A percentile compares a stretch with the other conserved stretches of the same genome.
These are phyloP conservation scores for Drosophila yooni DNA, from an alignment of 2,888 invertebrate genomes.

Conservation along the genomic window DNA sequence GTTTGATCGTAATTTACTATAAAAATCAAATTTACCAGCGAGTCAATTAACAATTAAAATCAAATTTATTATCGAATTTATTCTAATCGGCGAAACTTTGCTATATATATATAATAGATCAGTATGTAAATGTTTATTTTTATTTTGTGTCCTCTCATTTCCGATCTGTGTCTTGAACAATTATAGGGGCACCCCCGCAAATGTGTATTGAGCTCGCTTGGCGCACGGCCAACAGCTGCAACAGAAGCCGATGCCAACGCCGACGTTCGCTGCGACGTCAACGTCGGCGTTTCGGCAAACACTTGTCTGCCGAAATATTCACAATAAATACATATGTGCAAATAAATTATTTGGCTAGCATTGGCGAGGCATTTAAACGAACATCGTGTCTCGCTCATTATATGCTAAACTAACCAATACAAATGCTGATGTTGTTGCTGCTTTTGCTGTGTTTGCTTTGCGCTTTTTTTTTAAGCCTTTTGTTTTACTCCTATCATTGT, in stretches of 20 bases:
- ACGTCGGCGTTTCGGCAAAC: slow-evolving; percentile 26
- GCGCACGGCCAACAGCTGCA: slow-evolving; percentile 52
- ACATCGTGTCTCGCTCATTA: slow-evolving; percentile 30
- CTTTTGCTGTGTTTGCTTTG: neutral
- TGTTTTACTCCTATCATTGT: slow-evolving; percentile 5
- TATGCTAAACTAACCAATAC: slow-evolving; percentile 15
- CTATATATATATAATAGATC: neutral
- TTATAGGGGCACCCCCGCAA: slow-evolving; percentile 48
- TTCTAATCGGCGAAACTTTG: neutral
- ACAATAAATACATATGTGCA: slow-evolving; percentile 10
- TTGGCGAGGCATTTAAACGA: slow-evolving; percentile 21
- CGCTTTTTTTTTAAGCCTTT: neutral
- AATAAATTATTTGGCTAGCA: slow-evolving; percentile 30
- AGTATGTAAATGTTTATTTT: neutral
- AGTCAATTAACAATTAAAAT: neutral
- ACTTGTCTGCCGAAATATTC: slow-evolving; percentile 39
- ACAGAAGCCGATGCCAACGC: neutral
- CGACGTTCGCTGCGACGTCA: slow-evolving; percentile 6
- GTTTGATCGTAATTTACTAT: neutral
- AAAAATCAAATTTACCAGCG: neutral
- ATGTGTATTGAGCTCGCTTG: slow-evolving; percentile 52
- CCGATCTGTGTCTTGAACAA: slow-evolving; percentile 52
- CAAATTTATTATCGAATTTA: neutral
- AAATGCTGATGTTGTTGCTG: neutral
- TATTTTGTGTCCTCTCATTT: slow-evolving; percentile 50